Evolutionary conservation across 2,888 invertebrate species (phyloP).

Genomic region (Papilio gigon): DNA sequence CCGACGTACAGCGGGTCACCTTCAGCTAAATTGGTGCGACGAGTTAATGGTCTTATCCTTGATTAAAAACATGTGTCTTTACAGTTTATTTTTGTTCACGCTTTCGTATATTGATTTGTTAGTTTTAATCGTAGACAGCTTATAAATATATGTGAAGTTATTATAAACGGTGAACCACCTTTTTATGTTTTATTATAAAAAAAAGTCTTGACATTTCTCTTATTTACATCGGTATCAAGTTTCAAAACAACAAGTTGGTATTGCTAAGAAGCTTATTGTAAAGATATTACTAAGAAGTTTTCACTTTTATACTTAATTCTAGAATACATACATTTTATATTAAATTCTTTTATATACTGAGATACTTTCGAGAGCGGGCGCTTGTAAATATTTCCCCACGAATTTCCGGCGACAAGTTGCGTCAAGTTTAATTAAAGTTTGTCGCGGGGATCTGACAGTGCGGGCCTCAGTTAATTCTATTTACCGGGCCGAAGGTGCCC

Average conservation of each 20-base stretch:
- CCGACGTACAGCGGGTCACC: conserved; percentile 12
- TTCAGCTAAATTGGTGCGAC: conserved; percentile 30
- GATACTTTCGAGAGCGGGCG: conserved; percentile 32
- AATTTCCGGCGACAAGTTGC: conserved; percentile 26
- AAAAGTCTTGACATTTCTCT: no score
- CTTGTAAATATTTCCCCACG: conserved; percentile 36
- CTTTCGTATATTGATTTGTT: conserved; percentile 9
- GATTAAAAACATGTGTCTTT: conserved; percentile 18
- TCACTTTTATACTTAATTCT: neutral
- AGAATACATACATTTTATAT: conserved; percentile 16
- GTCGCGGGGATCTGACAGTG: conserved; percentile 29
- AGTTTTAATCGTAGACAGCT: neutral
- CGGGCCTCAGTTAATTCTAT: conserved; percentile 38
- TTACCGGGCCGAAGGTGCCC: conserved; percentile 32
- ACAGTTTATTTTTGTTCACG: conserved; percentile 20
- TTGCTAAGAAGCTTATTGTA: neutral
- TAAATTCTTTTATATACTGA: conserved; percentile 19
- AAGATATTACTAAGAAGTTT: neutral
- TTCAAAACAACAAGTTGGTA: neutral
- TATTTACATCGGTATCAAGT: neutral
- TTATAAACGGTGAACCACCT: no score
- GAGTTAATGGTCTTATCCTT: conserved; percentile 34
- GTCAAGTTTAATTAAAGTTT: conserved; percentile 41
- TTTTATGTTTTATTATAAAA: no score
- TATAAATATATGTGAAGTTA: no score